Percentiles rank a stretch among this genome's conserved stretches.
Evolutionary conservation across 2,113 vertebrate species (phyloP).

Genomic region (Phaethornis superciliosus): DNA sequence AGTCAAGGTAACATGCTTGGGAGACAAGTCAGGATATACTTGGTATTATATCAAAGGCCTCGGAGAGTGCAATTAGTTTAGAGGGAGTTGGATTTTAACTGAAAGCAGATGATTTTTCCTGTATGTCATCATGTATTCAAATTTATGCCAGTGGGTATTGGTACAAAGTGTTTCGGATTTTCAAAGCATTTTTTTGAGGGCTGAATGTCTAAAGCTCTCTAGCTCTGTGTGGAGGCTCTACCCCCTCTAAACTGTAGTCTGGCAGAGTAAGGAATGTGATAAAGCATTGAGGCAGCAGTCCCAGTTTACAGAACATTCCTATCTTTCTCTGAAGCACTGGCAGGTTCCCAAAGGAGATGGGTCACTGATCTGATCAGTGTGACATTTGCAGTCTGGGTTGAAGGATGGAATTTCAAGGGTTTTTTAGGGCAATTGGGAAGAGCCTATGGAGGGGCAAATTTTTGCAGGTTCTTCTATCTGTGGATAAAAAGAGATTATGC

Average conservation of each 20-base stretch:
- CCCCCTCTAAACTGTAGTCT: accelerated
- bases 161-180: neutral
- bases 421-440: neutral
- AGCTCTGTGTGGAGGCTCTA: accelerated
- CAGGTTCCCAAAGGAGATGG: neutral
- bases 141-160: neutral
- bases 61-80: accelerated
- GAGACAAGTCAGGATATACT: neutral
- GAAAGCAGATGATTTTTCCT: neutral
- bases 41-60: accelerated
- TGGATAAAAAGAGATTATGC: neutral
- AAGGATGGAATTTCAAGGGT: constrained; percentile 39
- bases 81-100: neutral
- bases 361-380: neutral
- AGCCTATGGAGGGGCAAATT: neutral
- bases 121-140: neutral
- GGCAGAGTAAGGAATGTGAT: neutral
- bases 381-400: neutral
- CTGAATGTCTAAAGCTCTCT: neutral
- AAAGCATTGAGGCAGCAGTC: neutral
- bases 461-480: neutral
- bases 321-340: neutral
- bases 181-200: neutral
- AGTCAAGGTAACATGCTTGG: neutral
- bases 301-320: neutral